These are phyloP conservation scores for Chamaedrilus cognettii DNA, from an alignment of 2,888 invertebrate species.

Conservation along the genomic window DNA sequence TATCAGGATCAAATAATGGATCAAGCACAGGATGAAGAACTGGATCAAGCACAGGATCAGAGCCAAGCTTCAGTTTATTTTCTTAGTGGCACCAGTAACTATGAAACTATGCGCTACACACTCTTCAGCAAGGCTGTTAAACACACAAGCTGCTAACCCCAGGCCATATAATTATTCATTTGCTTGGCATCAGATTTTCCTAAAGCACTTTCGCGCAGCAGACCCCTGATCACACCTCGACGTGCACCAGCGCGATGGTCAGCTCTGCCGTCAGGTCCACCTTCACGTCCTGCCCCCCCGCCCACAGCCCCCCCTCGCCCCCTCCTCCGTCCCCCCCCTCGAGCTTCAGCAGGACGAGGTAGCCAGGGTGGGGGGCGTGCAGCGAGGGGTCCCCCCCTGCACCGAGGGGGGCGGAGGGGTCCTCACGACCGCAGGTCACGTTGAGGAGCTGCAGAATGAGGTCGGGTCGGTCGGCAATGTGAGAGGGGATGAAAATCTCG, in stretches of 20 bases:
- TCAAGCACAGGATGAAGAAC: no score
- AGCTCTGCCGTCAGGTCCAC: slow-evolving; percentile 62
- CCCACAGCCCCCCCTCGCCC: slow-evolving; percentile 40
- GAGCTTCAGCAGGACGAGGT: slow-evolving; percentile 57
- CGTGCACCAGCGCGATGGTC: slow-evolving; percentile 60
- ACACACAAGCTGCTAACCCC: no score
- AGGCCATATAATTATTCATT: no score
- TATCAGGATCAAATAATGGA: no score
- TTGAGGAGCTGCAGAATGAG: slow-evolving; percentile 60
- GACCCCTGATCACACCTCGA: slow-evolving; percentile 59
- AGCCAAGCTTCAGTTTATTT: no score
- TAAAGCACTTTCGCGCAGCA: no score
- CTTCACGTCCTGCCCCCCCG: slow-evolving; percentile 56
- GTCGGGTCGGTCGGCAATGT: slow-evolving; percentile 51
- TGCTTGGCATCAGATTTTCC: no score
- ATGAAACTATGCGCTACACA: no score
- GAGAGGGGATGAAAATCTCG: slow-evolving; percentile 59
- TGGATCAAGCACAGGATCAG: no score
- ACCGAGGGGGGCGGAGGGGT: slow-evolving; percentile 29
- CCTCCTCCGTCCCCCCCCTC: slow-evolving; percentile 28
- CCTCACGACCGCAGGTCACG: slow-evolving; percentile 60
- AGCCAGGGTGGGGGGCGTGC: slow-evolving; percentile 44
- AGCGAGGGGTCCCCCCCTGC: no score
- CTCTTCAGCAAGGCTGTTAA: no score
- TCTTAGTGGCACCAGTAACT: no score